These are phyloP conservation scores for Pseudolycoriella hygida DNA, from an alignment of 2,888 invertebrate genomes.

Conservation along the genomic window DNA sequence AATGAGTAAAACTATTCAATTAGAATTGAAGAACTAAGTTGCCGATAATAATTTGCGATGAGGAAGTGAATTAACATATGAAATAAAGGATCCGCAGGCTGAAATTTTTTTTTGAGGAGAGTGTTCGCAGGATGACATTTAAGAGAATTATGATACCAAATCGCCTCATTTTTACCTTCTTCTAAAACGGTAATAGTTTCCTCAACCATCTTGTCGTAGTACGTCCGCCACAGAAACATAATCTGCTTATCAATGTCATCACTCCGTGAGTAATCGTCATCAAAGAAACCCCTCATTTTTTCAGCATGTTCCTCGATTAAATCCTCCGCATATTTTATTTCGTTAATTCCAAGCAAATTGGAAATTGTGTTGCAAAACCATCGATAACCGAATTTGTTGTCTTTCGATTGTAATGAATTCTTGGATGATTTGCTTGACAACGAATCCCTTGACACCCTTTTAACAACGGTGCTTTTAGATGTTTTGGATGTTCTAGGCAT, in stretches of 20 bases:
- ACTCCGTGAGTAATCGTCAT: constrained; percentile 31
- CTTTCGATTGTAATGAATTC: no score
- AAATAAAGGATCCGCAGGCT: no score
- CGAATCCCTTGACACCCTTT: no score
- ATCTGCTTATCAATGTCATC: constrained; percentile 37
- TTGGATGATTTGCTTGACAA: no score
- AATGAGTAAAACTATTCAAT: no score
- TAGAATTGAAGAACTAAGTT: no score
- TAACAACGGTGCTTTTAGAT: no score
- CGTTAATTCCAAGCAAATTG: constrained; percentile 23
- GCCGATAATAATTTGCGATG: no score
- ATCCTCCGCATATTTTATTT: constrained; percentile 20
- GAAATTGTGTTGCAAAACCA: constrained; percentile 51
- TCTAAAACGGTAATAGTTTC: constrained; percentile 55
- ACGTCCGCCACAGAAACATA: constrained; percentile 49
- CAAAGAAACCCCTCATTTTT: constrained; percentile 34
- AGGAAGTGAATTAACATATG: no score
- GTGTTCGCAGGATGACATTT: background rate
- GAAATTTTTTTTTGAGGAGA: background rate
- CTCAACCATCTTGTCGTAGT: constrained; percentile 52
- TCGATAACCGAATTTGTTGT: constrained; percentile 31
- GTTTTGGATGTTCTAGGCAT: no score
- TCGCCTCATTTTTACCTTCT: constrained; percentile 37
- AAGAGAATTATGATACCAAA: constrained; percentile 2
- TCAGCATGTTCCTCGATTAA: constrained; percentile 32